phyloP scores from a whole-genome alignment of 2,113 vertebrate species.

The Trematomus loennbergii region DNA sequence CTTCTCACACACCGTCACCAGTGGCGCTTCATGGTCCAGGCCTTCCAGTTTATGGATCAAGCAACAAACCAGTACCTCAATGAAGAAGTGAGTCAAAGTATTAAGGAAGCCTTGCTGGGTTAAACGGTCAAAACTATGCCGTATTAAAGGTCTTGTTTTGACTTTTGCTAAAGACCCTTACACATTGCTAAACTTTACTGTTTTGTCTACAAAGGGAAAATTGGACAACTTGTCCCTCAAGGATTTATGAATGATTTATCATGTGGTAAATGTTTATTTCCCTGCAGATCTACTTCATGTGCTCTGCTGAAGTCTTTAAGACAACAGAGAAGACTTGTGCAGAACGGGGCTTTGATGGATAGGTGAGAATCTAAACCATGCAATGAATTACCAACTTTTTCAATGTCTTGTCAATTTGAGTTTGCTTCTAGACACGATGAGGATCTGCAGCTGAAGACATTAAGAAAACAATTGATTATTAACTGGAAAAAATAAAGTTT shows the following conservation, averaged over 20 bases:
- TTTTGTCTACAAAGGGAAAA: neutral
- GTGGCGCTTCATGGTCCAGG: conserved; percentile 70
- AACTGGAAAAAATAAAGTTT: conserved; percentile 16
- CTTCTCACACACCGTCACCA: conserved; percentile 42
- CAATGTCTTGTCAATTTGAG: neutral
- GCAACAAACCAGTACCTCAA: conserved; percentile 71
- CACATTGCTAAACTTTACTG: neutral
- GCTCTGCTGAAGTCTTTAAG: conserved; percentile 80
- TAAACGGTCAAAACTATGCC: neutral
- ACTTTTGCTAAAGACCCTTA: neutral
- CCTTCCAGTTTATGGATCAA: conserved; percentile 82
- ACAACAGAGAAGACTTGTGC: conserved; percentile 56
- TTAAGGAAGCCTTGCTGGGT: neutral
- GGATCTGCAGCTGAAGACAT: neutral
- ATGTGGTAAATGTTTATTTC: neutral
- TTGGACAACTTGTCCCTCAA: neutral
- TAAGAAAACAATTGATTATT: neutral
- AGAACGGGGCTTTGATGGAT: conserved; percentile 77
- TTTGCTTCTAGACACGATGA: conserved; percentile 28
- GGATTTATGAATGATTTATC: neutral
- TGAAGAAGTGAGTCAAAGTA: conserved; percentile 75
- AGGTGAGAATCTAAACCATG: conserved; percentile 23
- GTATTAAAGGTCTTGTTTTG: too few species aligned
- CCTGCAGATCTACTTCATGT: conserved; percentile 84
- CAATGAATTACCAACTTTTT: rapidly evolving